These are phyloP conservation scores for Tauraco erythrolophus DNA, from an alignment of 2,113 vertebrate species.

Conservation along the genomic window DNA sequence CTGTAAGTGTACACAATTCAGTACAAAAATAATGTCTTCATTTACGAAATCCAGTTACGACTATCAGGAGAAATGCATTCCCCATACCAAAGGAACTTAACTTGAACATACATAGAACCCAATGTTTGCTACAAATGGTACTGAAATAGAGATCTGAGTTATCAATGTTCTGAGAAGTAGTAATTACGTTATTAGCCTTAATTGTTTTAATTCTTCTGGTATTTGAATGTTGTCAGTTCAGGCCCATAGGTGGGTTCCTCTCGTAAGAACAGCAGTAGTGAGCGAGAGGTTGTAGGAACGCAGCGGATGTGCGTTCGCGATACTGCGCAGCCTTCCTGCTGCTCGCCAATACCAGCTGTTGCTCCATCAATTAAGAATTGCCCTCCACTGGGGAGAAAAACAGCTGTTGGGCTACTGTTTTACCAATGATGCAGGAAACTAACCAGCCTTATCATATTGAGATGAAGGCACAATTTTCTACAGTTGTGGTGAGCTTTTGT, in stretches of 20 bases:
- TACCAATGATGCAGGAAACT: not conserved
- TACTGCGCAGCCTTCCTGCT: not conserved
- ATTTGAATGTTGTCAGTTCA: not conserved
- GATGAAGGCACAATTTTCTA: not conserved
- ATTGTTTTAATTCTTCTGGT: not conserved
- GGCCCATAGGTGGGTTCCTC: not conserved
- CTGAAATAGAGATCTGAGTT: not conserved
- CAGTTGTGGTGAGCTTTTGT: constrained; percentile 10
- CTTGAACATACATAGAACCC: not conserved
- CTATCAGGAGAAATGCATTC: not conserved
- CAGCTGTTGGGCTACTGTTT: not conserved
- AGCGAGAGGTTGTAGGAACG: not conserved
- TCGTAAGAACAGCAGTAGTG: not conserved
- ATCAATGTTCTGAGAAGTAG: not conserved
- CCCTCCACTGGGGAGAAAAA: not conserved
- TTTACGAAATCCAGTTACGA: not conserved
- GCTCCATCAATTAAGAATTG: not conserved
- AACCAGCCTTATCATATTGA: not conserved
- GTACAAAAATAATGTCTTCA: not conserved
- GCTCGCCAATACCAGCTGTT: not conserved
- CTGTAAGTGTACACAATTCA: not conserved
- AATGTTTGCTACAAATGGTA: not conserved
- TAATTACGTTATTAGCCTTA: not conserved
- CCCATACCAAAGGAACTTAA: not conserved
- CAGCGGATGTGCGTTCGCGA: rapidly evolving